A percentile compares a stretch with the other conserved stretches of the same genome.
phyloP scores from a whole-genome alignment of 1,140 invertebrate species.

The Aporrectodea caliginosa region DNA sequence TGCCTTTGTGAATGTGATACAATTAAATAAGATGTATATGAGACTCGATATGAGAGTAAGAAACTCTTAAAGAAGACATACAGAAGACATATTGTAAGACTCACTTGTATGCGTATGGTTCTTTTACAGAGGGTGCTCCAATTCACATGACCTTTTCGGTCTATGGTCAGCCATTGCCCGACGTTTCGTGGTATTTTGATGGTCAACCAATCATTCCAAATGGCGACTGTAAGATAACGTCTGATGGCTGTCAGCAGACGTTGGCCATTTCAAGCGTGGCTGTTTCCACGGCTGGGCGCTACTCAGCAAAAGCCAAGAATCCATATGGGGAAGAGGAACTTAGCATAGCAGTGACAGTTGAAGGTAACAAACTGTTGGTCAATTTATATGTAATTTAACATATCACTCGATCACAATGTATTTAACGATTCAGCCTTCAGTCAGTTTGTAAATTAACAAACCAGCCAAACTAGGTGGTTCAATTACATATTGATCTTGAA shows the following conservation, averaged over 20 bases:
- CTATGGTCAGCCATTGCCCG: constrained; percentile 40
- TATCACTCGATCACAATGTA: no score
- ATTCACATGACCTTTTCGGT: constrained; percentile 15
- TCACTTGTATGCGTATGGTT: constrained; percentile 12
- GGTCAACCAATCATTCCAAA: constrained; percentile 76
- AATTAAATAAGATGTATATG: no score
- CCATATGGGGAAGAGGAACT: constrained; percentile 74
- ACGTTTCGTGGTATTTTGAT: constrained; percentile 64
- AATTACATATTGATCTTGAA: no score
- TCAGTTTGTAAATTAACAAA: no score
- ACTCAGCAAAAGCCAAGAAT: constrained; percentile 91
- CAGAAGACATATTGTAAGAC: no score
- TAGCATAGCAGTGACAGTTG: not conserved
- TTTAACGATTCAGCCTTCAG: no score
- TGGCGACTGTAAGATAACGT: constrained; percentile 62
- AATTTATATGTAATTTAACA: no score
- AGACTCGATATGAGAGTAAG: no score
- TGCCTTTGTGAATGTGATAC: no score
- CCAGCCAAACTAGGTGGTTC: no score
- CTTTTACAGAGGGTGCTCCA: constrained; percentile 30
- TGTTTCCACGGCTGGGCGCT: constrained; percentile 86
- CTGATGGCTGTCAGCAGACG: constrained; percentile 81
- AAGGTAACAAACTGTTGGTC: no score
- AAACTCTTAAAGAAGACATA: no score
- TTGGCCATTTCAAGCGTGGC: constrained; percentile 89